These are phyloP conservation scores for Peromyscus nudipes DNA, from an alignment of 2,797 vertebrate species.

Conservation along the genomic window DNA sequence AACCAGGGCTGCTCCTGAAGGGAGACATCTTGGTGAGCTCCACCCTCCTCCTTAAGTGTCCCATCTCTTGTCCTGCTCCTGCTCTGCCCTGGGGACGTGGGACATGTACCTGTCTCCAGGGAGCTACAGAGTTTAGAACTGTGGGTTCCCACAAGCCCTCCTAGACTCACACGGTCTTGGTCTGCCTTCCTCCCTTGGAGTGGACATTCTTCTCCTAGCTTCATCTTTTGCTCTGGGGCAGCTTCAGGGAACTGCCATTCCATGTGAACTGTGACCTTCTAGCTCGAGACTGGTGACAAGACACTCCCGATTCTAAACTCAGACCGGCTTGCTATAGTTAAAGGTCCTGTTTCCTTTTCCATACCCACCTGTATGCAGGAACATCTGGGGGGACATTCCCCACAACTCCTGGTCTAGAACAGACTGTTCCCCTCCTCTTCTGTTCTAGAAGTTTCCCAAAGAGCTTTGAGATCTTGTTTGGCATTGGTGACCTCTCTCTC, in stretches of 20 bases:
- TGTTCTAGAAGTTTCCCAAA: slow-evolving; percentile 34
- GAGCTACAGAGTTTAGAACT: background rate
- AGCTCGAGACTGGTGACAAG: background rate
- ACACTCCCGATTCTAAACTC: background rate
- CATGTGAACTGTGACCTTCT: background rate
- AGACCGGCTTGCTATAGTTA: background rate
- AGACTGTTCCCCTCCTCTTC: background rate
- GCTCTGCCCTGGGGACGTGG: background rate
- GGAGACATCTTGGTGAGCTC: slow-evolving; percentile 96
- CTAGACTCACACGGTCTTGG: background rate
- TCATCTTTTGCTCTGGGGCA: background rate
- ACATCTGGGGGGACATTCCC: background rate
- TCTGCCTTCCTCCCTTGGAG: too few relatives aligned
- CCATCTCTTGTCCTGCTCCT: background rate
- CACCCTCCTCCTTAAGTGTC: background rate
- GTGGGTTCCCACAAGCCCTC: background rate
- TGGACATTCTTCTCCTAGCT: background rate
- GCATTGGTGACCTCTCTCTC: background rate
- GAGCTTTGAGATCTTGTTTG: slow-evolving; percentile 18
- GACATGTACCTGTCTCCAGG: background rate
- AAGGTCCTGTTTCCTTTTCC: background rate
- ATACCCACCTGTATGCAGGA: background rate
- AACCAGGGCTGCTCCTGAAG: slow-evolving; percentile 95
- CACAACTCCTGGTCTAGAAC: background rate
- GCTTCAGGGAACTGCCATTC: background rate